These are phyloP conservation scores for Hycleus phaleratus DNA, from an alignment of 1,140 invertebrate genomes.

Conservation along the genomic window DNA sequence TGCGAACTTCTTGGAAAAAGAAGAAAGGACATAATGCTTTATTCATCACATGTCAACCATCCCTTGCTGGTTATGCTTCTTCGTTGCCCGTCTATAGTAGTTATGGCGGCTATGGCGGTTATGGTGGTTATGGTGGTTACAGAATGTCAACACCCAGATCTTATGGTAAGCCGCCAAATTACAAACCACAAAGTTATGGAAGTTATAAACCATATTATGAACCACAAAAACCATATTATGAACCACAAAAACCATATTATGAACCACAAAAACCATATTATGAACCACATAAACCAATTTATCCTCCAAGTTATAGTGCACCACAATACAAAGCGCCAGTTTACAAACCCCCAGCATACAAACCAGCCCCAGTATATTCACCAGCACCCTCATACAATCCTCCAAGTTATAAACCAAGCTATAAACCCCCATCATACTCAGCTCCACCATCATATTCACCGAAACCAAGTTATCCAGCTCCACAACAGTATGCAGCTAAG, in stretches of 20 bases:
- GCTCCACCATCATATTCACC: conserved; percentile 5
- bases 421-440: conserved; percentile 2
- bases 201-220: background rate
- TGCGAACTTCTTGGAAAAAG: conserved; percentile 7
- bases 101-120: conserved; percentile 12
- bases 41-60: conserved; percentile 39
- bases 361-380: conserved; percentile 1
- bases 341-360: conserved; percentile 7
- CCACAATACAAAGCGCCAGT: conserved; percentile 12
- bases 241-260: conserved; percentile 11
- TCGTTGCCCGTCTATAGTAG: background rate
- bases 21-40: conserved; percentile 31
- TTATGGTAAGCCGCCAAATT: background rate
- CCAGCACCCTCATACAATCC: conserved; percentile 1
- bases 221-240: conserved; percentile 11
- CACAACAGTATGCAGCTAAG: background rate
- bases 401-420: background rate
- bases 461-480: background rate
- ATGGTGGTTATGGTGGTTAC: conserved; percentile 18
- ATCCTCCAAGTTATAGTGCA: conserved; percentile 13
- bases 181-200: conserved; percentile 1
- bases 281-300: conserved; percentile 5
- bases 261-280: conserved; percentile 6
- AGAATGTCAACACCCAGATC: background rate
- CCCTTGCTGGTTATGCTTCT: conserved; percentile 34